A percentile compares a stretch with the other conserved stretches of the same genome.
phyloP scores from a whole-genome alignment of 1,140 invertebrate genomes.

The Plodia interpunctella region DNA sequence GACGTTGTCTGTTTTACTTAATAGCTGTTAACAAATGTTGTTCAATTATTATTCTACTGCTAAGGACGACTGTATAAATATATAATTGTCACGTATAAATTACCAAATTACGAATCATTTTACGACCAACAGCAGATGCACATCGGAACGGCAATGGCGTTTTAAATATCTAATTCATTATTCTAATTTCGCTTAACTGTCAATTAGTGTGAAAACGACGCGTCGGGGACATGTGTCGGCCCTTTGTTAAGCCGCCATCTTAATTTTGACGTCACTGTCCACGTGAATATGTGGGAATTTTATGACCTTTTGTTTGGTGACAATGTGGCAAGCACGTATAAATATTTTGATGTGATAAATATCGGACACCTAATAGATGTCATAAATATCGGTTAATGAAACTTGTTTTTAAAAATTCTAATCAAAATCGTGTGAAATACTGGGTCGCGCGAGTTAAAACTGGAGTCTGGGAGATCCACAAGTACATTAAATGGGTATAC shows the following conservation, averaged over 20 bases:
- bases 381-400: too few relatives aligned
- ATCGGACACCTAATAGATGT: not conserved
- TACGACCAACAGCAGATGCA: not conserved
- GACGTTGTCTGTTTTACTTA: too few relatives aligned
- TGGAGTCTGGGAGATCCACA: too few relatives aligned
- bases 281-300: not conserved
- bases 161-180: constrained; percentile 2
- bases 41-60: too few relatives aligned
- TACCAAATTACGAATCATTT: not conserved
- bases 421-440: too few relatives aligned
- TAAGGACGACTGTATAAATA: too few relatives aligned
- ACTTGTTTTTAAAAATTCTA: too few relatives aligned
- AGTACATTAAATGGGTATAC: too few relatives aligned
- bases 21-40: too few relatives aligned
- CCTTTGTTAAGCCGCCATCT: constrained; percentile 20
- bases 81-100: too few relatives aligned
- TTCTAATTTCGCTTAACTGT: constrained; percentile 17
- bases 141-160: not conserved
- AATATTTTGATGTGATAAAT: not conserved
- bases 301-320: not conserved
- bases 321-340: not conserved
- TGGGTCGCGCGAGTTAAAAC: too few relatives aligned
- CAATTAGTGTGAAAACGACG: constrained; percentile 25
- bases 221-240: constrained; percentile 20
- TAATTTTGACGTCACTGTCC: constrained; percentile 2